Percentiles rank a stretch among this genome's conserved stretches.
phyloP scores from a whole-genome alignment of 1,140 invertebrate genomes.

The Sweltsa coloradensis region DNA sequence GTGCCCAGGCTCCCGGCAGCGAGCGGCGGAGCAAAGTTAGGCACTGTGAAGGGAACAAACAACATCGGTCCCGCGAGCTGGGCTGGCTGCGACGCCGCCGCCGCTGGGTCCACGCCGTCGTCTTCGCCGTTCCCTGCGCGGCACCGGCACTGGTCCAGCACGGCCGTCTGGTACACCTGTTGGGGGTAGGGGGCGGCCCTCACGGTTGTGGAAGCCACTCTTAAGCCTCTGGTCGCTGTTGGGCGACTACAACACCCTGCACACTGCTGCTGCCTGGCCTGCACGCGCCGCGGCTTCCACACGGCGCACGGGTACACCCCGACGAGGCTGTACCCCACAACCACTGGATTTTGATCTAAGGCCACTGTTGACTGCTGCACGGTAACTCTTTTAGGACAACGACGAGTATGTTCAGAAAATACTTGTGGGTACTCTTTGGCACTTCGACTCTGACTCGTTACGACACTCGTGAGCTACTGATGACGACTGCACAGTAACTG shows the following conservation, averaged over 20 bases:
- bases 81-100: not conserved
- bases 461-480: too few species aligned
- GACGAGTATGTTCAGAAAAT: too few species aligned
- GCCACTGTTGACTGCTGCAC: conserved; percentile 8
- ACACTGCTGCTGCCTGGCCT: conserved; percentile 16
- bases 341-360: conserved; percentile 30
- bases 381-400: too few species aligned
- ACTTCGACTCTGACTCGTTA: too few species aligned
- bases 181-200: conserved; percentile 12
- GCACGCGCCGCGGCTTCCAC: conserved; percentile 33
- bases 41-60: conserved; percentile 15
- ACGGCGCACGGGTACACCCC: conserved; percentile 41
- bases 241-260: conserved; percentile 1
- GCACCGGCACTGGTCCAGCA: conserved; percentile 10
- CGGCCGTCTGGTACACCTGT: not conserved
- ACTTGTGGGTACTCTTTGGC: too few species aligned
- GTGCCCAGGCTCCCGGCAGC: conserved; percentile 8
- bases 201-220: conserved; percentile 13
- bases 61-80: conserved; percentile 11
- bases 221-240: conserved; percentile 3
- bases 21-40: conserved; percentile 13
- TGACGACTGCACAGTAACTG: too few species aligned
- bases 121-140: conserved; percentile 5
- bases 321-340: conserved; percentile 39
- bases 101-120: conserved; percentile 3